Evolutionary conservation across 2,797 vertebrate genomes (phyloP).

Genomic region (Brachyrhaphis roseni): DNA sequence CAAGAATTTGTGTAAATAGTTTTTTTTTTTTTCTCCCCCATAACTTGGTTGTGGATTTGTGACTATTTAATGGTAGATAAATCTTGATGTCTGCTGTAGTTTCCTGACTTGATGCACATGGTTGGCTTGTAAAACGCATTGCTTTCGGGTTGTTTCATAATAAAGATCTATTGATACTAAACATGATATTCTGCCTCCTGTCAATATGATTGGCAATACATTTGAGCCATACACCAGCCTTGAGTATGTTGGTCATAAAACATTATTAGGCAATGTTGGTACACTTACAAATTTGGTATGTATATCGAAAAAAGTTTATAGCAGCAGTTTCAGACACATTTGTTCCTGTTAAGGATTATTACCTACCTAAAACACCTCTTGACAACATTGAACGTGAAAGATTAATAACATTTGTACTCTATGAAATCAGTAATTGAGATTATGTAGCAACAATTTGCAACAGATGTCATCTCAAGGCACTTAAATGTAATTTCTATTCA

Average conservation of each 20-base stretch:
- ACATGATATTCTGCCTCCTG: constrained; percentile 5
- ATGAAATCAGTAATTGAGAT: background rate
- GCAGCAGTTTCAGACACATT: background rate
- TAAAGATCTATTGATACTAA: constrained; percentile 68
- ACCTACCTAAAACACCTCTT: background rate
- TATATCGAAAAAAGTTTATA: background rate
- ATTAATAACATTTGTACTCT: background rate
- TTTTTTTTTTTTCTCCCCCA: constrained; percentile 33
- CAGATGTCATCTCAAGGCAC: background rate
- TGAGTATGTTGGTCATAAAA: background rate
- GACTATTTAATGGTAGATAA: constrained; percentile 65
- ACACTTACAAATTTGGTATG: background rate
- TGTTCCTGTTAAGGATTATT: background rate
- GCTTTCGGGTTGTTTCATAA: constrained; percentile 72
- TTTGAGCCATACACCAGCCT: background rate
- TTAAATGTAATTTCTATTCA: no score
- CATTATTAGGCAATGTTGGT: background rate
- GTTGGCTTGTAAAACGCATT: constrained; percentile 71
- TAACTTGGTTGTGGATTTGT: constrained; percentile 23
- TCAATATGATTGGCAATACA: background rate
- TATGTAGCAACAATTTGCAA: background rate
- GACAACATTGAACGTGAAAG: background rate
- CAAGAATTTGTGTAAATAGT: constrained; percentile 62
- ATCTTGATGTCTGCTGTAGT: constrained; percentile 31
- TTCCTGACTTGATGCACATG: constrained; percentile 24